A percentile compares a stretch with the other conserved stretches of the same genome.
phyloP scores from a whole-genome alignment of 2,797 vertebrate species.

The Melanotaenia pygmaea region DNA sequence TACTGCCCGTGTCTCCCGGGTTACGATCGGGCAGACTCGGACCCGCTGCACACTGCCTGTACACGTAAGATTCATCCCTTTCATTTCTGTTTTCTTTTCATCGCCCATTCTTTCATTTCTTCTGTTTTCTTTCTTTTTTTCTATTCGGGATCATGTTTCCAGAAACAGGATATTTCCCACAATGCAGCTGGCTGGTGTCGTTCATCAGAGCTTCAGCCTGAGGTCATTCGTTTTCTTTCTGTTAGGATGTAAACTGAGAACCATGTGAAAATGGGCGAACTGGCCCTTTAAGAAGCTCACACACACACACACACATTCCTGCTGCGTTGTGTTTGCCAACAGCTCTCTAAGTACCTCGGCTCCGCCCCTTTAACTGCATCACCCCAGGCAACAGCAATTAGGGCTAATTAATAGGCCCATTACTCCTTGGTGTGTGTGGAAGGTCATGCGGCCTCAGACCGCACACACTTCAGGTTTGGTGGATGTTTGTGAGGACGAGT shows the following conservation, averaged over 20 bases:
- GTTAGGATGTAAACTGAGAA: neutral
- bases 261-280: neutral
- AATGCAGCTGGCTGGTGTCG: conserved; percentile 6
- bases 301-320: neutral
- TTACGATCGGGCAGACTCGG: conserved; percentile 77
- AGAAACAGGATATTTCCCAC: conserved; percentile 9
- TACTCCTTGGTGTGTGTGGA: conserved; percentile 14
- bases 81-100: neutral
- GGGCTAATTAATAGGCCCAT: conserved; percentile 35
- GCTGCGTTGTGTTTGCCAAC: neutral
- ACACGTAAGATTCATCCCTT: conserved; percentile 72
- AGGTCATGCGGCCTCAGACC: too few species aligned
- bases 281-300: neutral
- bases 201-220: neutral
- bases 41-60: conserved; percentile 74
- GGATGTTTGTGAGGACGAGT: too few species aligned
- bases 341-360: neutral
- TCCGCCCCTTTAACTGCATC: conserved; percentile 23
- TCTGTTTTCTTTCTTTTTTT: neutral
- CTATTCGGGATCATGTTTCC: neutral
- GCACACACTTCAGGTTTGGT: too few species aligned
- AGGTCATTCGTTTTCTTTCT: neutral
- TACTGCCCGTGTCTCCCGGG: conserved; percentile 72
- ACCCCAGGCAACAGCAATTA: conserved; percentile 30
- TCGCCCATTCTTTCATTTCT: too few species aligned